Conservation (phyloP, 2,113 vertebrate genomes). For the Zapus hudsonius region DNA sequence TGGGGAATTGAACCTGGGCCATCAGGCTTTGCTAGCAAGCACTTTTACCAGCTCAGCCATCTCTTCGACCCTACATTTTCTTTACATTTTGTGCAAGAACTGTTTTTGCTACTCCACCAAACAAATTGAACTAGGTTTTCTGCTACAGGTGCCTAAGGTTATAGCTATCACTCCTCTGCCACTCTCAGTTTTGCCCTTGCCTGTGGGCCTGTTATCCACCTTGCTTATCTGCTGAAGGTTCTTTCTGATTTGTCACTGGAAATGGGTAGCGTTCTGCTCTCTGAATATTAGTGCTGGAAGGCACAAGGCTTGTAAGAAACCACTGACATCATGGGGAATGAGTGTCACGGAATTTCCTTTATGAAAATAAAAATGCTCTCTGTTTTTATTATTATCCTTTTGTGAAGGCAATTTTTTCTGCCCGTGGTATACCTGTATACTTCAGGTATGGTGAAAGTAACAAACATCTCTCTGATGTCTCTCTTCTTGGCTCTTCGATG, state of each 20-base stretch:
- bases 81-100: background rate
- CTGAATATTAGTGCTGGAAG: background rate
- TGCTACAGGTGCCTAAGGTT: background rate
- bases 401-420: background rate
- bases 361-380: background rate
- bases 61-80: too few species aligned
- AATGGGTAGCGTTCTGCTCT: background rate
- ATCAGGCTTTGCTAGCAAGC: too few species aligned
- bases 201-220: background rate
- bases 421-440: background rate
- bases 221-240: background rate
- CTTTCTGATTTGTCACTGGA: conserved; percentile 23
- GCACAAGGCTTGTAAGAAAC: background rate
- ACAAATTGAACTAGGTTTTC: background rate
- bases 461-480: background rate
- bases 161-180: background rate
- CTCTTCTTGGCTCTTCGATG: background rate
- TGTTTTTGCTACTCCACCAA: background rate
- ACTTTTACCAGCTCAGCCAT: too few species aligned
- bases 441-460: background rate
- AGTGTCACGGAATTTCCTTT: background rate
- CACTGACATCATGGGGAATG: background rate
- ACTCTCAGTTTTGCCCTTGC: background rate
- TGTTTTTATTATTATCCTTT: conserved; percentile 37
- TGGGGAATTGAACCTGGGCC: too few species aligned